Base-by-base conservation (phyloP, 2,797 vertebrate genomes). In the Todus mexicanus region DNA sequence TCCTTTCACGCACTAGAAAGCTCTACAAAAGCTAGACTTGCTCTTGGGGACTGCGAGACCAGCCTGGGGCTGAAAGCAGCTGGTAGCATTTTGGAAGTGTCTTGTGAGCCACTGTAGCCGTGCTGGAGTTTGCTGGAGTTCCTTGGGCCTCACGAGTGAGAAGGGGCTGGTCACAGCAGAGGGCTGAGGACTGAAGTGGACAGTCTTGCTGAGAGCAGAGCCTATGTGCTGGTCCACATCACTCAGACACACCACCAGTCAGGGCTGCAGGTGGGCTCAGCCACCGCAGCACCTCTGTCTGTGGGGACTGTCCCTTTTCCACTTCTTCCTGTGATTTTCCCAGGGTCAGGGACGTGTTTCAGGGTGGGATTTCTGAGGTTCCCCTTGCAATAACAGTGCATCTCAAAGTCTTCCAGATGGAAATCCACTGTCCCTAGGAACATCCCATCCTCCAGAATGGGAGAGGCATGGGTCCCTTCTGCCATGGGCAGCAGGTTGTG, bases 231-330 rank as follows among this genome's bases (percentile, higher is more conserved):
- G 60, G 3, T 65, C 20, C 65, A 33, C 70, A 78, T 57, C 19
- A 5, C 66, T 68, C 1, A 2, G 47, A 31, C 42, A 18, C 2
- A 1, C n/a, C 12, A 1, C 29, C 1, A 4, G 37, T 71, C 40
- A 25, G 57, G 40, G n/a, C 33, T 10, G 7, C 5, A 21, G 16
- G 42, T 4, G 42, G 29, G 20, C n/a, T 84, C 23, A 89, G 57
- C 50, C 2, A 0, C 15, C 33, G 31, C 61, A 70, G 16, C 48
- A 11, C 38, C 1, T 1, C 56, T 66, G 0, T 63, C 51, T 45
- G 0, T 56, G 48, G 2, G 0, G 29, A 42, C 37, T 4, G 3
- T 5, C 37, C 25, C 14, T 69, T 40, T 54, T 71, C 43, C 11
- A 72, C 9, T 9, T 74, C 43, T 22, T 75, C 27, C 10, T 1